Base-by-base conservation (phyloP, 2,888 invertebrate genomes). In the Drosophila peninsularis region DNA sequence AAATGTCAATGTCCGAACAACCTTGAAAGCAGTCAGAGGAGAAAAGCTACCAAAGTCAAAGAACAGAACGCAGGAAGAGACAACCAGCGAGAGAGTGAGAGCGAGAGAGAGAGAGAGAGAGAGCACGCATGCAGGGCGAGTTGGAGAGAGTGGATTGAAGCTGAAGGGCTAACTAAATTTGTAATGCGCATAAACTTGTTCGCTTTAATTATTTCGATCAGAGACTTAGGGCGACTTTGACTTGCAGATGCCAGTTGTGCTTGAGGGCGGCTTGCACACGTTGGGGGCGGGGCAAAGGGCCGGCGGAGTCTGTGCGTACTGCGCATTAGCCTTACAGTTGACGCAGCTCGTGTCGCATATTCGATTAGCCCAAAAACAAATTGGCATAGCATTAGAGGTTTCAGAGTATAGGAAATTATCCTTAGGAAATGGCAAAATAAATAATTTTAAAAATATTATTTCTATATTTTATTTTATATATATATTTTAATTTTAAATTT, bases 1-100 rank as follows among this genome's bases (percentile, higher is more conserved):
- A 87, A 92, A 90, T 92, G 92, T 92, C 92, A 92, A 92, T 91
- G 92, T 85, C 91, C 92, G 91, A 92, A 91, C 91, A 92, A 92
- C 92, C 92, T 92, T 92, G 92, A 92, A 92, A 92, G 91, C 90
- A 90, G 86, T 85, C 89, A 89, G 84, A 90, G 83, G 83, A 83
- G 83, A 87, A 83, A 91, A 89, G 81, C 88, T 80, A 80, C 81
- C 73, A 71, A 69, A 68, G 62, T 68, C 21, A 72, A 67, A 65
- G 54, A 71, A 68, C 65, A 64, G 57, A 70, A 69, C 64, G 70
- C 63, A 71, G 70, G 55, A 62, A 62, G 55, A 64, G 47, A 64
- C 62, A 54, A 53, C 53, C 19, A 32, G 50, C 41, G 55, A 39
- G 49, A 37, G 21, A 5, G 47, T 41, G 53, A 27, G 58, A 60